Conservation (phyloP, 2,888 invertebrate genomes). For the Danaus chrysippus region DNA sequence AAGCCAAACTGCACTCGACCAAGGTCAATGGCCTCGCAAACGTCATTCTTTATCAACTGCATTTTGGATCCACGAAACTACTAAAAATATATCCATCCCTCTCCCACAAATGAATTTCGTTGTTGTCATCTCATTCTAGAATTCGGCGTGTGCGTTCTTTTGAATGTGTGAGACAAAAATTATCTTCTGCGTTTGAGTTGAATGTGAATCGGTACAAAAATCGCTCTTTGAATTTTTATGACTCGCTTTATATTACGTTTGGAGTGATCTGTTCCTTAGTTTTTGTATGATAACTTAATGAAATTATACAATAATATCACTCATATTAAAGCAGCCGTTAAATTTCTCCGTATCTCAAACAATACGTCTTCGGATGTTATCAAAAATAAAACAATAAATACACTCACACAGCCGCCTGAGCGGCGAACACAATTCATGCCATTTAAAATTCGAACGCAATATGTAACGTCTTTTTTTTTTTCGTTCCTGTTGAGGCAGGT, state of each 20-base stretch:
- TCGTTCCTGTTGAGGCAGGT: constrained; percentile 58
- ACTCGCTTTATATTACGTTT: constrained; percentile 11
- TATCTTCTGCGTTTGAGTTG: constrained; percentile 56
- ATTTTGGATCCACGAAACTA: constrained; percentile 69
- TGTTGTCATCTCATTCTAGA: constrained; percentile 74
- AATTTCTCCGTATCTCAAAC: neutral
- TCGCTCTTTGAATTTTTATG: constrained; percentile 58
- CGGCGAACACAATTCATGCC: constrained; percentile 9
- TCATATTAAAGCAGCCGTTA: neutral
- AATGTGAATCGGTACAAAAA: constrained; percentile 63
- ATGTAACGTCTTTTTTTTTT: constrained; percentile 46
- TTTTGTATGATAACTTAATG: constrained; percentile 7
- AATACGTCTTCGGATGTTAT: neutral
- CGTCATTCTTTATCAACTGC: constrained; percentile 77
- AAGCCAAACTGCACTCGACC: constrained; percentile 50
- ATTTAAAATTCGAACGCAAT: constrained; percentile 27
- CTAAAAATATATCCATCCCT: constrained; percentile 53
- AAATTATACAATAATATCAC: neutral
- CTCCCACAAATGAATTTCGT: constrained; percentile 65
- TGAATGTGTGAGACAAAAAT: constrained; percentile 67
- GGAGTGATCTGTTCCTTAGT: neutral
- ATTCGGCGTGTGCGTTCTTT: constrained; percentile 54
- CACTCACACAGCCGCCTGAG: constrained; percentile 13
- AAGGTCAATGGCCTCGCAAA: constrained; percentile 69
- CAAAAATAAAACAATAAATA: neutral